phyloP scores from a whole-genome alignment of 2,888 invertebrate genomes.

The Lypha dubia region DNA sequence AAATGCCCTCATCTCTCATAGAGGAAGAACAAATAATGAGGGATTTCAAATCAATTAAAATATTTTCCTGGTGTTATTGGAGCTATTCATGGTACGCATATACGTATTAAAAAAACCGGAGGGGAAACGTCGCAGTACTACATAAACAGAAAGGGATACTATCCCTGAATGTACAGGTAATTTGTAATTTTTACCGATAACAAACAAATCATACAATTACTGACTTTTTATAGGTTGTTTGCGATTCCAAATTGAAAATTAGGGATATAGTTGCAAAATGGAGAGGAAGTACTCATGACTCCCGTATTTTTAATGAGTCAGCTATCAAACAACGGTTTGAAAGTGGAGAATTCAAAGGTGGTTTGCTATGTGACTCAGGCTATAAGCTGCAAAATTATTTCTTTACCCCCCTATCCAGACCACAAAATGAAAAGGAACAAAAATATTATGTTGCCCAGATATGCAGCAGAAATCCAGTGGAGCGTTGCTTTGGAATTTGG shows the following conservation, averaged over 20 bases:
- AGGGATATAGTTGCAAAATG: not conserved
- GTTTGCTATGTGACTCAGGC: conserved; percentile 21
- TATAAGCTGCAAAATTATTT: conserved; percentile 1
- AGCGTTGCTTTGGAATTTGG: too few species aligned
- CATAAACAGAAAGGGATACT: not conserved
- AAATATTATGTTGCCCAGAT: too few species aligned
- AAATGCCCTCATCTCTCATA: too few species aligned
- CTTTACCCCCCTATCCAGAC: not conserved
- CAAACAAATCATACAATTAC: not conserved
- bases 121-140: not conserved
- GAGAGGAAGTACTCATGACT: too few species aligned
- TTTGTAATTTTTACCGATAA: not conserved
- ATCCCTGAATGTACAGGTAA: not conserved
- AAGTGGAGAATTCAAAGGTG: too few species aligned
- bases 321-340: too few species aligned
- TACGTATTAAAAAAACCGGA: not conserved
- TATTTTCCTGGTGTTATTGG: not conserved
- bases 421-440: conserved; percentile 2
- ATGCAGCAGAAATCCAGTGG: too few species aligned
- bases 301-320: too few species aligned
- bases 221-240: conserved; percentile 6
- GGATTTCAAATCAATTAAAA: not conserved
- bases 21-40: not conserved
- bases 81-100: not conserved
- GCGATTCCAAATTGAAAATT: conserved; percentile 9